Percentiles rank a stretch among this genome's conserved stretches.
Conservation (phyloP, 2,797 vertebrate genomes). For the Petrocephalus schoutedeni region DNA sequence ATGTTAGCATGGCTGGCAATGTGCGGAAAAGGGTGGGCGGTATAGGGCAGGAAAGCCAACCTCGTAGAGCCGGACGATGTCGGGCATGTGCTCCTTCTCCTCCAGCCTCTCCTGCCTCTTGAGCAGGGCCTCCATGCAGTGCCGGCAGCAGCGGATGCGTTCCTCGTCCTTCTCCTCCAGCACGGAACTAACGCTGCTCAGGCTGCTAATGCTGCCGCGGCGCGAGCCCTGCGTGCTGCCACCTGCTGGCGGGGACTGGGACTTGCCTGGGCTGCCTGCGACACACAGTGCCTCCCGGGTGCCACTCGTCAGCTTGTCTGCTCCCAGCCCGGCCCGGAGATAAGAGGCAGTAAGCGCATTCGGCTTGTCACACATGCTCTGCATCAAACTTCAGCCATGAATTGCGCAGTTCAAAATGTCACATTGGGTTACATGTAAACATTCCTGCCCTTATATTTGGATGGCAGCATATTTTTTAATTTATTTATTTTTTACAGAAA, state of each 20-base stretch:
- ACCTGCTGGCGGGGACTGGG: constrained; percentile 51
- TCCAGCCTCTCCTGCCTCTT: constrained; percentile 88
- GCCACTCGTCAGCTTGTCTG: constrained; percentile 86
- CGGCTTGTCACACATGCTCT: not conserved
- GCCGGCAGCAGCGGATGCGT: constrained; percentile 84
- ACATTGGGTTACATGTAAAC: not conserved
- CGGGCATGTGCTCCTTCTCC: constrained; percentile 80
- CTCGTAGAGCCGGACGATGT: constrained; percentile 87
- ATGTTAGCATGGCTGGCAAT: not conserved
- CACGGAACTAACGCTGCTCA: constrained; percentile 87
- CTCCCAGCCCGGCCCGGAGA: not conserved
- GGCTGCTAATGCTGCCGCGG: constrained; percentile 85
- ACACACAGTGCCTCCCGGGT: constrained; percentile 76
- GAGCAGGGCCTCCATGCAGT: constrained; percentile 86
- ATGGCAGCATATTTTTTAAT: not conserved
- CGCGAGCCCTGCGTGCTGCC: constrained; percentile 70
- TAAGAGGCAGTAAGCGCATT: not conserved
- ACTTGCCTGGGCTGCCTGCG: constrained; percentile 71
- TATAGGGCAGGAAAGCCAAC: constrained; percentile 44
- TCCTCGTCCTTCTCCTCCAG: constrained; percentile 94
- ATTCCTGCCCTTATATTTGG: not conserved
- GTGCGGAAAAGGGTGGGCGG: not conserved
- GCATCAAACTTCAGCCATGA: not conserved
- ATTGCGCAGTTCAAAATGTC: not conserved
- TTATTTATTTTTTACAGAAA: not conserved